Evolutionary conservation across 2,888 invertebrate genomes (phyloP).

Genomic region (Eupithecia dodoneata): DNA sequence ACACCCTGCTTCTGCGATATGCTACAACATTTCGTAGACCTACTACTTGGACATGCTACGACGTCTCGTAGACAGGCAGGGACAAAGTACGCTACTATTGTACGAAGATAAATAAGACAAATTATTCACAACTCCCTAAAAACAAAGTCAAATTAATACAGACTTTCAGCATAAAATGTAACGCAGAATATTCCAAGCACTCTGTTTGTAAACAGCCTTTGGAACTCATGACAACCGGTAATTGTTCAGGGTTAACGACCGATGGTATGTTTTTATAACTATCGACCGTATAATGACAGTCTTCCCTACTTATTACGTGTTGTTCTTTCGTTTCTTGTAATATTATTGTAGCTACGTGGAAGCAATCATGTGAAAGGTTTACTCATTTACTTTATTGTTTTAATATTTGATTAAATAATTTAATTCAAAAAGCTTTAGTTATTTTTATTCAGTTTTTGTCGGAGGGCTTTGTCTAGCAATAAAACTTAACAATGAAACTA

Average conservation of each 20-base stretch:
- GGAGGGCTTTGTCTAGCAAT: no score
- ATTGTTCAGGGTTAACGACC: conserved; percentile 51
- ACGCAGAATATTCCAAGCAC: neutral
- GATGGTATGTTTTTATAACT: conserved; percentile 36
- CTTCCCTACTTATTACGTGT: conserved; percentile 10
- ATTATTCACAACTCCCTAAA: neutral
- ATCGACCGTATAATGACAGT: conserved; percentile 49
- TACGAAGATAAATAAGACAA: neutral
- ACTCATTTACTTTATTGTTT: conserved; percentile 3
- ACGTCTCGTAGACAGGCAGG: neutral
- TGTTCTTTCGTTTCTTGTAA: conserved; percentile 15
- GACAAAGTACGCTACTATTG: neutral
- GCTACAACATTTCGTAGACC: neutral
- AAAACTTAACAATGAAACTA: no score
- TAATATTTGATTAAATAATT: neutral
- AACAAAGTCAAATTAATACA: neutral
- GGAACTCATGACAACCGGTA: conserved; percentile 34
- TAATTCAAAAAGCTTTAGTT: neutral
- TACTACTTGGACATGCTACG: neutral
- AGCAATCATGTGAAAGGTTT: conserved; percentile 9
- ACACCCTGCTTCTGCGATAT: neutral
- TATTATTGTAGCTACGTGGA: conserved; percentile 1
- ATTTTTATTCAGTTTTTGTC: no score
- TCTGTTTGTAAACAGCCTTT: neutral
- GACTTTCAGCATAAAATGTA: neutral